Base-by-base conservation (phyloP, 2,113 vertebrate genomes). In the Zootoca vivipara region DNA sequence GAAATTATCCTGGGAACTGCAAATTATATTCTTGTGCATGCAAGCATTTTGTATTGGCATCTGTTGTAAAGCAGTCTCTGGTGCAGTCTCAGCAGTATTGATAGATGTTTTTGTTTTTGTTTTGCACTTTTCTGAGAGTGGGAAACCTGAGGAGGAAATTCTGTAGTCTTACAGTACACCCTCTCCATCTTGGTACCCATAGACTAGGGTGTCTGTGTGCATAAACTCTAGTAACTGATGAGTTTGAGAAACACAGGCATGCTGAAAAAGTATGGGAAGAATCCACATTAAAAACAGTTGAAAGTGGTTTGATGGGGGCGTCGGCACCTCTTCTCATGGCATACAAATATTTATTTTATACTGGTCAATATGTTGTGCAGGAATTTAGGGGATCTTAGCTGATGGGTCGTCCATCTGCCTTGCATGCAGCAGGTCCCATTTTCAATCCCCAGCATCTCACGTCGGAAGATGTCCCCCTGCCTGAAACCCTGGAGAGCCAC, bases 21-120 rank as follows among this genome's bases (percentile, higher is more conserved):
- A 89, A 85, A 78, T 82, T 88, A 92, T 82, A 73, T 73, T 91
- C 56, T 75, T 92, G 4, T 70, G 62, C 1, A n/a, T 56, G 56
- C 81, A 81, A 92, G 65, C 12, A 35, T 85, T 92, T 78, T n/a
- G 22, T 90, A 64, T 56, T 77, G 58, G 22, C 58, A 46, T 89
- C 81, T 90, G n/a, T 88, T 56, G 52, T 84, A 87, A 92, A 86
- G 75, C 46, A 85, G 40, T 8, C 46, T 33, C 70, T 30, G 18
- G 42, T 33, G 46, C 85, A 91, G 58, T 74, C 64, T 87, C 0
- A 0, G 38, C 88, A 56, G 24, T 67, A 86, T 75, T 75, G 62
- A 7, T 65, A 8, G 33, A 8, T 56, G 28, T 42, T 38, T 86
- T 33, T 82, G 42, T 20, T 38, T 1, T 15, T 87, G 46, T 78